Evolutionary conservation across 2,113 vertebrate species (phyloP), one percentile per base, ranked within the genome.

Genomic region (Blennius ocellaris): DNA sequence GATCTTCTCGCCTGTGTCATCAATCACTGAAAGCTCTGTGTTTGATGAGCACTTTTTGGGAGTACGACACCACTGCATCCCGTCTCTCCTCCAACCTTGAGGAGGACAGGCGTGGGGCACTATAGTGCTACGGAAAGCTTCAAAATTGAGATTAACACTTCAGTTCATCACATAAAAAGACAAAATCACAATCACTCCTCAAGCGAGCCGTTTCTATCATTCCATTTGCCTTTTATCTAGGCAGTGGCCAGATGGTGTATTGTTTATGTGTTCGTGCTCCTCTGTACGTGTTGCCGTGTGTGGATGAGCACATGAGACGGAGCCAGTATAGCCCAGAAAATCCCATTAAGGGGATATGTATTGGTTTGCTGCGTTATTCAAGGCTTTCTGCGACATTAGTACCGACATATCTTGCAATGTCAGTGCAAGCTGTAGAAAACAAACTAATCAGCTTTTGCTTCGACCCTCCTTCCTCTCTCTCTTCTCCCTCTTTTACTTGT

Each of bases 271-370:
- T 52, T 39, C 73, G 50, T 78, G 51, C 3, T 21, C 56, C 17
- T 73, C 49, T 70, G 54, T 47, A 40, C 16, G 11, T 58, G 58
- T 50, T 12, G 58, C 17, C 72, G 51, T 36, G 53, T 66, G 58
- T 61, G 65, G 69, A 57, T 48, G 53, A 14, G 67, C 41, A 59
- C 8, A 11, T 44, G 76, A 80, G 44, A 17, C 38, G 11, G 30
- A 84, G 75, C 41, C 75, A 78, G 83, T 62, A 55, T 39, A 81
- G 71, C 83, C 83, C 39, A 63, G 68, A 84, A 85, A 87, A 90
- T 83, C 84, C 86, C 73, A 89, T 90, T 90, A 90, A 81, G 65
- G 50, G 63, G 73, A 89, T 90, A 81, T 89, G 79, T 85, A 85
- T 86, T 79, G 78, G 80, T 86, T 87, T 82, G 54, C 51, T 60